A percentile compares a stretch with the other conserved stretches of the same genome.
Conservation (phyloP, 2,888 invertebrate genomes). For the Hypselothyrea guttata region DNA sequence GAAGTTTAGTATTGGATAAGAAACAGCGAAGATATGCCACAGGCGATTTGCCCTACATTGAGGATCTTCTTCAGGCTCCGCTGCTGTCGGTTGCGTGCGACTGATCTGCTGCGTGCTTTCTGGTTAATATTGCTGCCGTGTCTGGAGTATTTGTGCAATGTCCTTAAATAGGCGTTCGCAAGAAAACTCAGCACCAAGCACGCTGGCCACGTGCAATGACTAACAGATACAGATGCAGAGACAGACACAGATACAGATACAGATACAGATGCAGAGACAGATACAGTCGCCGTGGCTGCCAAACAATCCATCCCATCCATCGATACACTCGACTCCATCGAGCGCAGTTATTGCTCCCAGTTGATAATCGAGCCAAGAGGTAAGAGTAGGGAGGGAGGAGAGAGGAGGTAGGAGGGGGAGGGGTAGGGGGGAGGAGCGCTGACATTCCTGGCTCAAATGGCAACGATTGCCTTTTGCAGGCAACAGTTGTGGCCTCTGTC, state of each 20-base stretch:
- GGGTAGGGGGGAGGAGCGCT: conserved; percentile 15
- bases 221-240: conserved; percentile 66
- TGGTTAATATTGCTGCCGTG: conserved; percentile 25
- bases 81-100: too few relatives aligned
- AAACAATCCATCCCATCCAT: conserved; percentile 57
- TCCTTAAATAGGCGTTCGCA: conserved; percentile 76
- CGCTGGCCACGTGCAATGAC: conserved; percentile 76
- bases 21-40: too few relatives aligned
- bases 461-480: conserved; percentile 70
- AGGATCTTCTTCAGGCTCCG: too few relatives aligned
- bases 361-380: conserved; percentile 62
- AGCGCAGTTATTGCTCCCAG: conserved; percentile 73
- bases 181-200: conserved; percentile 60
- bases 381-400: conserved; percentile 12
- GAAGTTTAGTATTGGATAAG: too few relatives aligned
- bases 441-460: conserved; percentile 75
- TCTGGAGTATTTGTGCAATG: conserved; percentile 66
- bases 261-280: too few relatives aligned
- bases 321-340: conserved; percentile 65
- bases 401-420: too few relatives aligned
- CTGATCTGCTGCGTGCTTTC: too few relatives aligned
- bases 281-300: conserved; percentile 46
- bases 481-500: conserved; percentile 70
- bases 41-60: too few relatives aligned
- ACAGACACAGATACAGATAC: too few relatives aligned